Base-by-base conservation (phyloP, 2,797 vertebrate genomes). In the Allobates femoralis region DNA sequence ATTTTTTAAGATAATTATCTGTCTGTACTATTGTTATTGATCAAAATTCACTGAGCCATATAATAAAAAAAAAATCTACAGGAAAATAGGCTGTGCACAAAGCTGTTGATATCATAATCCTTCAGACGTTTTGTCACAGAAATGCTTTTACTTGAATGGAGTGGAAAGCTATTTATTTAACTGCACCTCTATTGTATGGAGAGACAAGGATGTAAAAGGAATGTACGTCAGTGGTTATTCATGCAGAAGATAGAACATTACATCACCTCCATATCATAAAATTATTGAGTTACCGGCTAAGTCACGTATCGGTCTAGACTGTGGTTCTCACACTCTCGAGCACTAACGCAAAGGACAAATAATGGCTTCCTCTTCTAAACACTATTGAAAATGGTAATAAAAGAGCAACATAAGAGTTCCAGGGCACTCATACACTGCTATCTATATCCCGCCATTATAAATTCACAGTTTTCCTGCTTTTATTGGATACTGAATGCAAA, bases 1-100 rank as follows among this genome's bases (percentile, higher is more conserved):
- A 81, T 85, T 87, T 87, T 62, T 87, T 58, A 84, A 87, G 69
- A 85, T 87, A 85, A 85, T 84, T 87, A 84, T 85, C 69, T 85
- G 64, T 55, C 75, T 26, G 66, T 81, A 85, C 53, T 81, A 87
- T 76, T 84, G 67, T 81, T 87, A 87, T 87, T 84, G 82, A 84
- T 87, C 86, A 87, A 81, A 79, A 87, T 64, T 87, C 69, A 73
- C 77, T 84, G 86, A 87, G 69, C 82, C 86, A 84, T 87, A 74
- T 80, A 80, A 84, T 84, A 71, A 34, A 81, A 67, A 32, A 84
- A 67, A 84, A 76, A 75, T 85, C 32, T 56, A 41, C 55, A 76
- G 82, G 85, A 87, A 87, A 87, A 84, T 56, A 75, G 69, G 28
- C 21, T 87, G 76, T 80, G 64, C 82, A 81, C 86, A 85, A 73